A percentile compares a stretch with the other conserved stretches of the same genome.
phyloP scores from a whole-genome alignment of 2,888 invertebrate genomes.

The Dendrolimus houi region DNA sequence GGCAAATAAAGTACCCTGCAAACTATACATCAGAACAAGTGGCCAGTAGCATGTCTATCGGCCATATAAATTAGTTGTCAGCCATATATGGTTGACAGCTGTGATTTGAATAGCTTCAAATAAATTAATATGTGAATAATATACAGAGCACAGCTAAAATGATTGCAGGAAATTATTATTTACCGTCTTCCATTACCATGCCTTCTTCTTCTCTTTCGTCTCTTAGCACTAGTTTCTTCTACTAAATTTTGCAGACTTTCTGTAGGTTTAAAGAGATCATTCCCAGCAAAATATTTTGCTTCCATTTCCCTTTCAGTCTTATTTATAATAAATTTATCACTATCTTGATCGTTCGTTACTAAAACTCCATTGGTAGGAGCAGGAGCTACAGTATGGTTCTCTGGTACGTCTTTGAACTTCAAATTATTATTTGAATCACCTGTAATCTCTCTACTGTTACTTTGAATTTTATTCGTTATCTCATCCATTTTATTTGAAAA shows the following conservation, averaged over 20 bases:
- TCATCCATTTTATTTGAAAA: slow-evolving; percentile 62
- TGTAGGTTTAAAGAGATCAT: slow-evolving; percentile 52
- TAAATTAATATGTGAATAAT: too few relatives aligned
- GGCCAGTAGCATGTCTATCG: too few relatives aligned
- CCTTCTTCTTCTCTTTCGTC: slow-evolving; percentile 46
- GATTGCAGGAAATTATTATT: slow-evolving; percentile 8
- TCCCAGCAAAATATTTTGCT: slow-evolving; percentile 29
- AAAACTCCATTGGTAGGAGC: slow-evolving; percentile 66
- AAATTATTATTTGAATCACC: slow-evolving; percentile 66
- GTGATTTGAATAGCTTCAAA: too few relatives aligned
- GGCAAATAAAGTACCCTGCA: too few relatives aligned
- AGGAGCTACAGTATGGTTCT: slow-evolving; percentile 63
- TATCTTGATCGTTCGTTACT: slow-evolving; percentile 51
- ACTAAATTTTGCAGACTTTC: slow-evolving; percentile 57
- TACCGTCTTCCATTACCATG: slow-evolving; percentile 66
- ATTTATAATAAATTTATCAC: slow-evolving; percentile 38
- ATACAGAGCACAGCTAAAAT: too few relatives aligned
- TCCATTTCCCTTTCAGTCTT: slow-evolving; percentile 38
- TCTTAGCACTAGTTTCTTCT: slow-evolving; percentile 35
- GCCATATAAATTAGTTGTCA: too few relatives aligned
- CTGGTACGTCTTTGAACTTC: slow-evolving; percentile 58
- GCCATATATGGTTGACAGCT: too few relatives aligned
- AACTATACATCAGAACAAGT: too few relatives aligned
- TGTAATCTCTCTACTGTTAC: slow-evolving; percentile 71
- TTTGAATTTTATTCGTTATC: slow-evolving; percentile 71